Conservation (phyloP, 2,797 vertebrate species). For the Cuculus canorus region DNA sequence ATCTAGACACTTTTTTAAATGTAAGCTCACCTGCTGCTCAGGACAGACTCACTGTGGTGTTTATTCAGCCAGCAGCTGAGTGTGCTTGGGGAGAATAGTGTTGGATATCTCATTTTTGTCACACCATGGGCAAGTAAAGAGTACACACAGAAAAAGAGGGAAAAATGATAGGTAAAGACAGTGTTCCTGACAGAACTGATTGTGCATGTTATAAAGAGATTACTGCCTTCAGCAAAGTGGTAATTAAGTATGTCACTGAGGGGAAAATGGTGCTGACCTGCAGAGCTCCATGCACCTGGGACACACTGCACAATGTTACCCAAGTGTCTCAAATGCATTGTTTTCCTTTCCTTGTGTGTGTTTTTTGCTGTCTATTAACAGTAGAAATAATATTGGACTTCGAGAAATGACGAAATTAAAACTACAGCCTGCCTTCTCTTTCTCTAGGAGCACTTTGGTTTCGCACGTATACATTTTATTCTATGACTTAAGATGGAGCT, state of each 20-base stretch:
- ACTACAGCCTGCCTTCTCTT: neutral
- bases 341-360: neutral
- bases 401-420: neutral
- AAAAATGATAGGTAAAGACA: neutral
- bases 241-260: neutral
- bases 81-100: neutral
- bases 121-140: neutral
- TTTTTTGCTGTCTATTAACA: neutral
- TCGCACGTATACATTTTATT: neutral
- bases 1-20: neutral
- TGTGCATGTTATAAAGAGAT: neutral
- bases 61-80: neutral
- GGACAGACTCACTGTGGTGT: neutral
- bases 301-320: neutral
- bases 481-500: neutral
- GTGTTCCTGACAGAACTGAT: neutral
- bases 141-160: neutral
- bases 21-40: neutral
- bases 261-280: neutral
- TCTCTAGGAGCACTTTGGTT: neutral
- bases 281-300: neutral
- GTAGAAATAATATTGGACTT: neutral
- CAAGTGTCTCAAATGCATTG: neutral
- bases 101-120: neutral
- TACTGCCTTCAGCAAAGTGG: neutral